Conservation (phyloP, 2,113 vertebrate genomes). For the Telmatochromis bifrenatus region DNA sequence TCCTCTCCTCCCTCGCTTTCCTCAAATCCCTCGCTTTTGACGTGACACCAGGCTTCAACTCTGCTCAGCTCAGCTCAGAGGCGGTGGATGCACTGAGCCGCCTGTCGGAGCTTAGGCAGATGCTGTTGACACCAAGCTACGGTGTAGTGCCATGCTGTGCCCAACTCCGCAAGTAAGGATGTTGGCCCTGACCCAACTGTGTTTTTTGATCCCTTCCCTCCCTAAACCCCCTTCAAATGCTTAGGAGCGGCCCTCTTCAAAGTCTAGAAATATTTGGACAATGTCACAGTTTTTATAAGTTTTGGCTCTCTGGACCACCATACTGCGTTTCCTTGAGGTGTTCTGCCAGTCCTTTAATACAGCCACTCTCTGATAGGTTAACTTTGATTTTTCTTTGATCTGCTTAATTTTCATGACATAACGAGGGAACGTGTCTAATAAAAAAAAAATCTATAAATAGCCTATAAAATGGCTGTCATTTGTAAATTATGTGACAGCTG, state of each 20-base stretch:
- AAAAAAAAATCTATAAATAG: neutral
- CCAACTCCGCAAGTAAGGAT: constrained; percentile 80
- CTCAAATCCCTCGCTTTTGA: constrained; percentile 88
- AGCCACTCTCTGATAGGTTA: neutral
- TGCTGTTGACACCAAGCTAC: constrained; percentile 85
- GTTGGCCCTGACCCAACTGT: neutral
- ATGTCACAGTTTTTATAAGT: neutral
- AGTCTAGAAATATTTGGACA: neutral
- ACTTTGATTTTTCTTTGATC: neutral
- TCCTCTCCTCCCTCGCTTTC: constrained; percentile 78
- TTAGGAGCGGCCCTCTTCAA: neutral
- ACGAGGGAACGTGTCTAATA: neutral
- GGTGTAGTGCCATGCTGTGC: constrained; percentile 92
- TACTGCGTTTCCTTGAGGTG: neutral
- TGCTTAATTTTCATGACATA: neutral
- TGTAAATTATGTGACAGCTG: neutral
- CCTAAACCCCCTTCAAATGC: neutral
- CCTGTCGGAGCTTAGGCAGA: constrained; percentile 87
- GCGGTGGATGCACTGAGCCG: constrained; percentile 85
- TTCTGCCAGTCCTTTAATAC: neutral
- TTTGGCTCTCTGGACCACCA: neutral
- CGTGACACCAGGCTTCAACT: constrained; percentile 80
- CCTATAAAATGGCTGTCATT: neutral
- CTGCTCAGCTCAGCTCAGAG: constrained; percentile 82
- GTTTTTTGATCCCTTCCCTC: neutral